phyloP scores from a whole-genome alignment of 1,140 invertebrate species.

The Tetraneura akinire region DNA sequence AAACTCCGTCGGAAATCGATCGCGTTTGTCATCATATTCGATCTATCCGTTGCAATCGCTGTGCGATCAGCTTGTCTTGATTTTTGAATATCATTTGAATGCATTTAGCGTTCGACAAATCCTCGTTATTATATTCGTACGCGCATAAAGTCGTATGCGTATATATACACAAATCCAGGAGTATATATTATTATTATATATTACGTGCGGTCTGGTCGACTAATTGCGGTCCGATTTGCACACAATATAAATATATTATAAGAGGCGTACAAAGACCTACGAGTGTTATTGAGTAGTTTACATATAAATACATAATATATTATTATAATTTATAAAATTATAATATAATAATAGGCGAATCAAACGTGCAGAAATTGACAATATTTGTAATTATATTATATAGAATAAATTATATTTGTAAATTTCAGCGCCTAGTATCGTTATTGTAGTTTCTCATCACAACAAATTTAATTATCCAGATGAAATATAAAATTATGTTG shows the following conservation, averaged over 20 bases:
- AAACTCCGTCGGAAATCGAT: neutral
- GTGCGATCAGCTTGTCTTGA: slow-evolving; percentile 1
- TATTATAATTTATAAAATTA: too few relatives aligned
- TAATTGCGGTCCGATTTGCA: slow-evolving; percentile 27
- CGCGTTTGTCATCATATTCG: slow-evolving; percentile 3
- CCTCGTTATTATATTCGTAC: slow-evolving; percentile 16
- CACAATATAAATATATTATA: slow-evolving; percentile 10
- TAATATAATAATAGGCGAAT: too few relatives aligned
- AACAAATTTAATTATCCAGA: too few relatives aligned
- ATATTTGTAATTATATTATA: neutral
- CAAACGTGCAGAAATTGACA: neutral
- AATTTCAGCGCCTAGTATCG: too few relatives aligned
- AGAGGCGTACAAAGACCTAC: too few relatives aligned
- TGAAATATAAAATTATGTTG: too few relatives aligned
- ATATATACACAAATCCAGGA: neutral
- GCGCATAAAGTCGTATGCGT: neutral
- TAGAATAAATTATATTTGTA: too few relatives aligned
- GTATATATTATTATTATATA: too few relatives aligned
- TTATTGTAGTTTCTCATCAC: too few relatives aligned
- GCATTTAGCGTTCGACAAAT: neutral
- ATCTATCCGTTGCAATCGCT: neutral
- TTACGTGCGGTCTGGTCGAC: slow-evolving; percentile 1
- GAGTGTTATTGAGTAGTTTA: too few relatives aligned
- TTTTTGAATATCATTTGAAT: slow-evolving; percentile 26
- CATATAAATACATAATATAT: too few relatives aligned